phyloP scores from a whole-genome alignment of 1,140 invertebrate species.

The Chionoecetes opilio region DNA sequence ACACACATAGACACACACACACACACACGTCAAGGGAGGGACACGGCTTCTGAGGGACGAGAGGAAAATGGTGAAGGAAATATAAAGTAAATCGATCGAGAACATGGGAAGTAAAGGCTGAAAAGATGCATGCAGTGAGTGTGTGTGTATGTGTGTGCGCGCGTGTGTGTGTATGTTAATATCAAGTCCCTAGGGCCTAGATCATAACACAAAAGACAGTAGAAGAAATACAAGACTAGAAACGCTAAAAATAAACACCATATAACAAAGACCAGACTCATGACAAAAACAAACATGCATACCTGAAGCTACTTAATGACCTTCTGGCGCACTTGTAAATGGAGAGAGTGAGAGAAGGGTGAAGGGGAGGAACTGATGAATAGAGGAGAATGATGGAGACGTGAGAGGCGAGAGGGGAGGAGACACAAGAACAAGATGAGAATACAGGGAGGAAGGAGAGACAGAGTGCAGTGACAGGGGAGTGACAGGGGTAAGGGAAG shows the following conservation, averaged over 20 bases:
- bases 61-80: neutral
- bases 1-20: neutral
- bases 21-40: neutral
- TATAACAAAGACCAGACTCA: neutral
- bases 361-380: neutral
- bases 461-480: neutral
- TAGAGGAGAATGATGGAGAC: neutral
- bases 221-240: neutral
- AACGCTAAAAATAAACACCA: neutral
- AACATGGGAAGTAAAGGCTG: neutral
- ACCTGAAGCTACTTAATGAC: neutral
- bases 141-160: neutral
- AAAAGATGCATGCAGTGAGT: neutral
- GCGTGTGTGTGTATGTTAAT: neutral
- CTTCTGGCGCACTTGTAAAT: conserved; percentile 21
- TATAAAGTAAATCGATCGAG: neutral
- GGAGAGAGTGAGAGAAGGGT: conserved; percentile 21
- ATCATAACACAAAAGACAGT: neutral
- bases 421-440: neutral
- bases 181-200: neutral
- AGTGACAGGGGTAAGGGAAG: neutral
- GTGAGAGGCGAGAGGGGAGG: neutral
- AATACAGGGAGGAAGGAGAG: neutral
- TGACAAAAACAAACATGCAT: neutral
- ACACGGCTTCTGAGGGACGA: neutral